Evolutionary conservation across 53 echinoderm and acorn worm species (phyloP), one percentile per base, ranked within the genome.

Genomic region (Luidia sarsii): DNA sequence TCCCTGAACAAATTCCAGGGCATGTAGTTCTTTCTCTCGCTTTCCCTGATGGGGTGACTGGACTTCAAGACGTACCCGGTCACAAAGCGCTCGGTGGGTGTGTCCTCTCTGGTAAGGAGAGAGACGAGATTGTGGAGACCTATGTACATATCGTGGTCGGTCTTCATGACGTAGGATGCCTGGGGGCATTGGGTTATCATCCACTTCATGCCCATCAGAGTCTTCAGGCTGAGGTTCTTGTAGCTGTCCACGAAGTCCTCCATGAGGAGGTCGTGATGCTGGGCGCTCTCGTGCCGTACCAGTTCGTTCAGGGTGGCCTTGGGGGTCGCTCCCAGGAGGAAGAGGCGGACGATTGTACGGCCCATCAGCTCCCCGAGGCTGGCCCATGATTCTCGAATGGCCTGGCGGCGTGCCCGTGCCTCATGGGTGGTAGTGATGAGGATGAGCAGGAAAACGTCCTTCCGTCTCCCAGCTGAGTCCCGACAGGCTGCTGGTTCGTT

Each of bases 121-220:
- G 61, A 55, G 16, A 85, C 48, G 33, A 90, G 70, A 29, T 85
- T 90, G 38, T 71, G 63, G 34, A 80, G 85, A 38, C 30, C 54
- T 2, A 90, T 65, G 71, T 64, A 85, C 90, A 90, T 90, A 31
- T 90, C 90, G 23, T 90, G 85, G 43, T 90, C 90, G 3, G 85
- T 81, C 73, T 90, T 90, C 85, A 90, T 71, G 34, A 84, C 81
- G 50, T 79, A 90, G n/a, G 62, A 61, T 18, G 81, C 74, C 19
- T 81, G 82, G 2, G 90, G 64, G 81, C 90, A 90, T 50, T 70
- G 80, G 25, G 36, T 59, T 7, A 6, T 25, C 25, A 39, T 66
- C 90, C 90, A 90, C 48, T 85, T 90, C 81, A 90, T 38, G 1
- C 81, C 90, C 90, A 90, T 90, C 30, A 90, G 55, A 1, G 90